These are phyloP conservation scores for Cacoxenus indagator DNA, from an alignment of 2,888 invertebrate genomes.

Conservation along the genomic window DNA sequence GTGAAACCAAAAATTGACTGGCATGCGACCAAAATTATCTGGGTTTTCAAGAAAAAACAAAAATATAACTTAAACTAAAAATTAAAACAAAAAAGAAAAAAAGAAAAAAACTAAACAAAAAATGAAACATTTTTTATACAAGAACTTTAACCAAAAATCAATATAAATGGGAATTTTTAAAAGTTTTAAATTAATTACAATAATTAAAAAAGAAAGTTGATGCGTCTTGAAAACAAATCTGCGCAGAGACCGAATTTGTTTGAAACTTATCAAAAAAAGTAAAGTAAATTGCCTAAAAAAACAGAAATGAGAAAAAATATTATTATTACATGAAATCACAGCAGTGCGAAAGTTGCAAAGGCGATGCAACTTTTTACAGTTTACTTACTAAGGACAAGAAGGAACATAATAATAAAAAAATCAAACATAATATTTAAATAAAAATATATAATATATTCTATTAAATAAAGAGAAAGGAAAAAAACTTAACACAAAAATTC, in stretches of 20 bases:
- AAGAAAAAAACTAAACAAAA: conserved; percentile 33
- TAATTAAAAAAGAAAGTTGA: conserved; percentile 36
- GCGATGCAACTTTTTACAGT: conserved; percentile 10
- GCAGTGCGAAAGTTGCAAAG: conserved; percentile 10
- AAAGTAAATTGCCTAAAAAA: conserved; percentile 42
- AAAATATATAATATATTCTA: neutral
- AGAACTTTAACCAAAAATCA: conserved; percentile 36
- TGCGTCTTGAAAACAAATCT: conserved; percentile 40
- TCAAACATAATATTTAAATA: conserved; percentile 26
- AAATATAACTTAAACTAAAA: conserved; percentile 36
- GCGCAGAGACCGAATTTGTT: conserved; percentile 20
- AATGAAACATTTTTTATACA: conserved; percentile 54
- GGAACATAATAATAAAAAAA: neutral
- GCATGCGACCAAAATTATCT: conserved; percentile 71
- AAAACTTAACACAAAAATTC: conserved; percentile 69
- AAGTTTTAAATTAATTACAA: conserved; percentile 44
- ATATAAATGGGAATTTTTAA: conserved; percentile 65
- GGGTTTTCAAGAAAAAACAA: conserved; percentile 68
- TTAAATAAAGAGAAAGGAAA: conserved; percentile 43
- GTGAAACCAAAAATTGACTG: conserved; percentile 58
- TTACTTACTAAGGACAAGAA: neutral
- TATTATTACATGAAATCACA: neutral
- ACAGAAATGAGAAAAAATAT: conserved; percentile 39
- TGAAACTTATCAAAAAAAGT: conserved; percentile 27
- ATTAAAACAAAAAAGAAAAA: conserved; percentile 31